Conservation (phyloP, 2,888 invertebrate genomes). For the Lepidocyrtoides sp. region DNA sequence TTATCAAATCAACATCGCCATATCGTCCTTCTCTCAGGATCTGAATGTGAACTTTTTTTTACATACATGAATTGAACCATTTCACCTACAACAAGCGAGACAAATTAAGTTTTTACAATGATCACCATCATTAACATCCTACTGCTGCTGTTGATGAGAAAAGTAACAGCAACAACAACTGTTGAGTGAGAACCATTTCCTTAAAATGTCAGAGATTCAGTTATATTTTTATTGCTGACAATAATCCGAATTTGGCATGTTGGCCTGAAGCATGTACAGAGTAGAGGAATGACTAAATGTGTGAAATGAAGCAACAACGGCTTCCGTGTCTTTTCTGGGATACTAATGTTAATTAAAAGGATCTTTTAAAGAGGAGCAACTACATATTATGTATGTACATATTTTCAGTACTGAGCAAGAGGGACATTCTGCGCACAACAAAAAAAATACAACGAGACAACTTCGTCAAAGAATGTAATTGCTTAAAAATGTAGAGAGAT, state of each 20-base stretch:
- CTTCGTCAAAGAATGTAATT: constrained; percentile 36
- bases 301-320: constrained; percentile 44
- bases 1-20: constrained; percentile 43
- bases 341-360: constrained; percentile 19
- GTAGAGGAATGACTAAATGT: neutral
- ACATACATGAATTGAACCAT: constrained; percentile 71
- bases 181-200: constrained; percentile 46
- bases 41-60: constrained; percentile 45
- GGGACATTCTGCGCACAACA: neutral
- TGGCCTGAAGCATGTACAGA: constrained; percentile 43
- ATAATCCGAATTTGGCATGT: constrained; percentile 72
- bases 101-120: constrained; percentile 66
- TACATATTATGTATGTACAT: neutral
- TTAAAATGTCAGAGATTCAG: constrained; percentile 57
- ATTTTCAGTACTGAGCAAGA: too few species aligned
- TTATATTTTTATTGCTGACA: constrained; percentile 47
- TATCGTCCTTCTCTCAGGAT: neutral
- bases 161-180: constrained; percentile 63
- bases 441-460: neutral
- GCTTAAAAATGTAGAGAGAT: constrained; percentile 26
- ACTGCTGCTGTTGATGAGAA: constrained; percentile 54
- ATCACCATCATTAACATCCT: constrained; percentile 7
- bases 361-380: neutral
- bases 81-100: constrained; percentile 68
- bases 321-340: constrained; percentile 47